phyloP scores from a whole-genome alignment of 2,797 vertebrate genomes.

The Enteromius fasciolatus region DNA sequence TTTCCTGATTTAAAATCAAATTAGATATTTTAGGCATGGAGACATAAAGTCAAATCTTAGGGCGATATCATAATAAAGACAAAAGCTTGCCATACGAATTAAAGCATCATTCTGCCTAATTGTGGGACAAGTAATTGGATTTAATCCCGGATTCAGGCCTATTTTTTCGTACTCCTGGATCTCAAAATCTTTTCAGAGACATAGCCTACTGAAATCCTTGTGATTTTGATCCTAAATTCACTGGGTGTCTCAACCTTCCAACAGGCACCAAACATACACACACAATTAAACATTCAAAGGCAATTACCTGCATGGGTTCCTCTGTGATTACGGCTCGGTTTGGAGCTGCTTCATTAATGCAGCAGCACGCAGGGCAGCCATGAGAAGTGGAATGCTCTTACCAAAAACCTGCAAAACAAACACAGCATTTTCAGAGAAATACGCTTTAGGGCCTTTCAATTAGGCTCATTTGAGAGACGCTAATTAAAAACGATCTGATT shows the following conservation, averaged over 20 bases:
- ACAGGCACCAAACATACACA: slow-evolving; percentile 22
- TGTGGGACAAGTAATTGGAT: neutral
- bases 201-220: slow-evolving; percentile 42
- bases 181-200: slow-evolving; percentile 17
- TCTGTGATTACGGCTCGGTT: slow-evolving; percentile 84
- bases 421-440: slow-evolving; percentile 47
- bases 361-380: slow-evolving; percentile 83
- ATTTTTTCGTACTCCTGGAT: neutral
- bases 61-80: neutral
- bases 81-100: neutral
- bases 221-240: slow-evolving; percentile 55
- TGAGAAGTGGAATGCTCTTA: slow-evolving; percentile 85
- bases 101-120: neutral
- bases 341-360: slow-evolving; percentile 92
- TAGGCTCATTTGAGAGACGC: neutral
- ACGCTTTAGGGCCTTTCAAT: slow-evolving; percentile 3
- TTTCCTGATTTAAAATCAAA: neutral
- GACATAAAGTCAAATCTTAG: neutral
- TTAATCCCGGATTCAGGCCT: neutral
- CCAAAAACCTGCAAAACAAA: slow-evolving; percentile 80
- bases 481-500: slow-evolving; percentile 1
- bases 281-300: slow-evolving; percentile 88
- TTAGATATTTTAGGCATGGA: neutral
- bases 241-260: slow-evolving; percentile 26
- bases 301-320: slow-evolving; percentile 98